phyloP scores from a whole-genome alignment of 2,113 vertebrate species.

The Calcarius ornatus region DNA sequence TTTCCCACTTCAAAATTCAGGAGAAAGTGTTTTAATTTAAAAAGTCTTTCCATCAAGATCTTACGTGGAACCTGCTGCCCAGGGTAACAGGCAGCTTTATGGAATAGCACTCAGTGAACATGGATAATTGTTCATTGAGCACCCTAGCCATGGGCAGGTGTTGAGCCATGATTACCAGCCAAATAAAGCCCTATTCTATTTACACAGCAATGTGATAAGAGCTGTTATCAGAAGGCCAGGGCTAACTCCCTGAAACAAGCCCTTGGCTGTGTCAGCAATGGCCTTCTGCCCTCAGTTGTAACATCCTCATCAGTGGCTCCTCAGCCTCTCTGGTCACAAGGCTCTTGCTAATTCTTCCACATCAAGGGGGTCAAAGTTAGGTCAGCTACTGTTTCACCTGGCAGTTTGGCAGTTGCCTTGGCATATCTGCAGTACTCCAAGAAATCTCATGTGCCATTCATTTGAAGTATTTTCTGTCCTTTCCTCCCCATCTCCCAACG shows the following conservation, averaged over 20 bases:
- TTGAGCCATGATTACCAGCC: neutral
- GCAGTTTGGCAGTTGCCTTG: neutral
- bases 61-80: neutral
- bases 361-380: neutral
- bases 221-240: neutral
- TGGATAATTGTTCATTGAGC: neutral
- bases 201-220: neutral
- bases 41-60: neutral
- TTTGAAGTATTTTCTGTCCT: neutral
- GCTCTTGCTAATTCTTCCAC: neutral
- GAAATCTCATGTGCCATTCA: neutral
- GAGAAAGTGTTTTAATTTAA: neutral
- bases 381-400: neutral
- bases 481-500: neutral
- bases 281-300: neutral
- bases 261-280: neutral
- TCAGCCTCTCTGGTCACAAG: neutral
- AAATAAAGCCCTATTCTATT: neutral
- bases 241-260: neutral
- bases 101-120: neutral
- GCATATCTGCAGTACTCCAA: neutral
- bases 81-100: neutral
- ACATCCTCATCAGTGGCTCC: neutral
- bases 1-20: neutral
- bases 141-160: neutral